These are phyloP conservation scores for Montipora foliosa DNA, from an alignment of 64 coral and sea anemone species.

Conservation along the genomic window DNA sequence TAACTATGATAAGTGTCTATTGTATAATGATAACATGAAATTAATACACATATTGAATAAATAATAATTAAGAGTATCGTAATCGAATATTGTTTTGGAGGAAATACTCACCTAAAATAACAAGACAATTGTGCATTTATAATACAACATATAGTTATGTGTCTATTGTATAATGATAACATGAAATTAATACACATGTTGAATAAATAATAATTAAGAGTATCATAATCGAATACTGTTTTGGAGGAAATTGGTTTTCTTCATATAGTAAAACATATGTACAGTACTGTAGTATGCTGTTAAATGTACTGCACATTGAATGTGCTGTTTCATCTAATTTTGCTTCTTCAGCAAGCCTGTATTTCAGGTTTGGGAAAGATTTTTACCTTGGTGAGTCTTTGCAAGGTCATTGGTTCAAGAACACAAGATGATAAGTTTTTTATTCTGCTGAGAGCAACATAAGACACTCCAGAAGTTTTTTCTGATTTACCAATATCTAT, in stretches of 20 bases:
- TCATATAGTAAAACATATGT: neutral
- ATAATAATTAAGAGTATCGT: slow-evolving; percentile 38
- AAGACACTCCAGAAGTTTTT: slow-evolving; percentile 20
- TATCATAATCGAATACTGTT: slow-evolving; percentile 17
- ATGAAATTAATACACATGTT: neutral
- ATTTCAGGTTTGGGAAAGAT: slow-evolving; percentile 25
- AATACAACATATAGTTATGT: neutral
- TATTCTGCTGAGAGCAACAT: slow-evolving; percentile 48
- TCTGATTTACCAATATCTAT: slow-evolving; percentile 49
- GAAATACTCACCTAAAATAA: neutral
- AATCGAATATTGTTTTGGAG: slow-evolving; percentile 11
- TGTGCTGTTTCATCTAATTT: slow-evolving; percentile 48
- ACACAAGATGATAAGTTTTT: slow-evolving; percentile 42
- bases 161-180: neutral
- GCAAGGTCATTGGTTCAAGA: slow-evolving; percentile 40
- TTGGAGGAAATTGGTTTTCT: slow-evolving; percentile 23
- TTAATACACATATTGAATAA: neutral
- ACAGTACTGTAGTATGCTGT: slow-evolving; percentile 1
- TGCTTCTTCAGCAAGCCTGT: slow-evolving; percentile 5
- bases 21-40: neutral
- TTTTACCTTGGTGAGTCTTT: slow-evolving; percentile 35
- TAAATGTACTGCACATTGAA: slow-evolving; percentile 37
- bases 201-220: slow-evolving; percentile 40
- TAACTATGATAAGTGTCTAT: neutral
- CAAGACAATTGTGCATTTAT: neutral